Base-by-base conservation (phyloP, 2,888 invertebrate genomes). In the Microplitis deprimator region DNA sequence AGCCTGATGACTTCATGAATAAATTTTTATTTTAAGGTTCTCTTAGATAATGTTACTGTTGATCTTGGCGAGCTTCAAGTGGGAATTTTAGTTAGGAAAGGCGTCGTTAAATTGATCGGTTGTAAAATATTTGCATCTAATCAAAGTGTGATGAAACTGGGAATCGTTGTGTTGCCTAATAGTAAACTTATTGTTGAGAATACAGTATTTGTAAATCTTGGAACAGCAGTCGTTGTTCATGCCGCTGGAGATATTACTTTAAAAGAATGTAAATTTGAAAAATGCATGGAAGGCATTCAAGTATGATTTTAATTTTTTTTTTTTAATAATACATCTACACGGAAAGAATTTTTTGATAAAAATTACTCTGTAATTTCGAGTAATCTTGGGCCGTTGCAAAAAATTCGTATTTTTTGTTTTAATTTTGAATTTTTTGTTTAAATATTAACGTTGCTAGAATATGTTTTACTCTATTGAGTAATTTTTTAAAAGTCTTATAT, bases 21-120 rank as follows among this genome's bases (percentile, higher is more conserved):
- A 38, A 2, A 10, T 40, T 39, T 50, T 68, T 65, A 29, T 75
- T 76, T 80, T 38, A 40, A 89, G 89, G 90, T 91, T 67, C 77
- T 89, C 1, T 81, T 93, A n/a, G 91, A 92, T 80, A 92, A 93
- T 84, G 59, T 93, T 59, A 91, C 91, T 1, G 84, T 93, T 13
- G 90, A 93, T 81, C 91, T 92, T 65, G 88, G 89, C 41, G 90
- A 90, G 17, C 90, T 92, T 6, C 91, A 91, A 73, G 91, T 91
- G 69, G 93, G 91, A 8, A 89, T 92, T 72, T 82, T 92, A 13
- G 85, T 91, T 6, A 90, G 92, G 73, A 87, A 87, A 79, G 93
- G 93, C 13, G 90, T 86, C 38, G 84, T 92, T 0, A 87, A 85
- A 13, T 82, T 93, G 72, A 89, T 87, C 67, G 91, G 91, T 81